phyloP scores from a whole-genome alignment of 2,113 vertebrate species.

The Mustela nigripes region DNA sequence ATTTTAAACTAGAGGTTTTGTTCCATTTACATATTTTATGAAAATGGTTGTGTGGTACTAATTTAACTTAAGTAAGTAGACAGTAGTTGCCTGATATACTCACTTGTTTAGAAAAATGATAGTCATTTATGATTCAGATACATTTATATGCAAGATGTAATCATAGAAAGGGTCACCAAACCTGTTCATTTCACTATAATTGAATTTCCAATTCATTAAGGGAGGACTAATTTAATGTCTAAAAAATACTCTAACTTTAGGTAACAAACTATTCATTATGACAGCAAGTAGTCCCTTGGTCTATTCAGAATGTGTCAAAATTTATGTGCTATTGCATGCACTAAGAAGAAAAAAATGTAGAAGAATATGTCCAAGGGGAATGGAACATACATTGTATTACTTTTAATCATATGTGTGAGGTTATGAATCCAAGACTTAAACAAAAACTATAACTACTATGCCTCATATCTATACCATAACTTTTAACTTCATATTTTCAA shows the following conservation, averaged over 20 bases:
- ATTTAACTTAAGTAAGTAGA: conserved; percentile 54
- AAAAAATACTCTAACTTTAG: conserved; percentile 55
- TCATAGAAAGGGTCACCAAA: conserved; percentile 36
- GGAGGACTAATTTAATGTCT: conserved; percentile 57
- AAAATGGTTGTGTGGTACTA: conserved; percentile 9
- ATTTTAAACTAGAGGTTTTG: conserved; percentile 65
- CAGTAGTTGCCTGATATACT: background rate
- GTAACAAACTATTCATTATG: conserved; percentile 62
- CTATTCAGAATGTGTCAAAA: conserved; percentile 71
- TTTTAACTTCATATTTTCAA: conserved; percentile 33
- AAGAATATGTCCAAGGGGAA: background rate
- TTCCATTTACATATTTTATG: conserved; percentile 13
- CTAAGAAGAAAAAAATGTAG: conserved; percentile 38
- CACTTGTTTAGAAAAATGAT: conserved; percentile 46
- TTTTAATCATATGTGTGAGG: background rate
- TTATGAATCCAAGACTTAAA: background rate
- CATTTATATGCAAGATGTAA: conserved; percentile 41
- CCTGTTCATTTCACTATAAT: conserved; percentile 61
- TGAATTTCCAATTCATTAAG: conserved; percentile 69
- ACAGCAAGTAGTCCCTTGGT: conserved; percentile 67
- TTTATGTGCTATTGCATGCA: conserved; percentile 10
- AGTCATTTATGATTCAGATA: conserved; percentile 22
- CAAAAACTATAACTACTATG: background rate
- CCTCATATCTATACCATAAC: background rate
- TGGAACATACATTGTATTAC: background rate